These are phyloP conservation scores for Leptogaster cylindrica DNA, from an alignment of 2,888 invertebrate genomes.

Conservation along the genomic window DNA sequence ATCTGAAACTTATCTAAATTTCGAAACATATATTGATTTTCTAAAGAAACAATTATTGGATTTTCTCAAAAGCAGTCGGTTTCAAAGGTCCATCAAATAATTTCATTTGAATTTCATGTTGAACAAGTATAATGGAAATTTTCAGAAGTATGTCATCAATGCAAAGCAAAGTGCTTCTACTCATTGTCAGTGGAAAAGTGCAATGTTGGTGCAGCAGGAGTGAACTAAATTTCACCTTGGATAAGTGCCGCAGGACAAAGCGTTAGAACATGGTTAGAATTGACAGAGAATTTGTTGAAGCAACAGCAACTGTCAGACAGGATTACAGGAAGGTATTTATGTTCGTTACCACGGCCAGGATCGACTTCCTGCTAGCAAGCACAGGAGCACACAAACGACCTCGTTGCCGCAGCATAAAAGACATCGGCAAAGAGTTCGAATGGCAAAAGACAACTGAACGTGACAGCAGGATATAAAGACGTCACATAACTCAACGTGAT, in stretches of 20 bases:
- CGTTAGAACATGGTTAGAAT: constrained; percentile 10
- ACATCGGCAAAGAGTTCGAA: constrained; percentile 20
- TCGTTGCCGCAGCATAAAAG: background rate
- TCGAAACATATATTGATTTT: background rate
- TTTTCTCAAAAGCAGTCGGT: background rate
- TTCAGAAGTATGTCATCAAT: background rate
- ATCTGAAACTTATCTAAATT: too few relatives aligned
- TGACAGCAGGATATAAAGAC: constrained; percentile 59
- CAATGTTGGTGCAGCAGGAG: constrained; percentile 16
- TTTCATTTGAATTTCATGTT: too few relatives aligned
- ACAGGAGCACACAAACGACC: background rate
- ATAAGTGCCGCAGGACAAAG: background rate
- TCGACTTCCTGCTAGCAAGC: background rate
- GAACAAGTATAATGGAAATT: background rate
- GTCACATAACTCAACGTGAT: constrained; percentile 62
- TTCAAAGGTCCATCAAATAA: too few relatives aligned
- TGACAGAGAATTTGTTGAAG: background rate
- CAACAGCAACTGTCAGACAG: background rate
- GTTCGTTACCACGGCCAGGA: background rate
- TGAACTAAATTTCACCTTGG: constrained; percentile 8
- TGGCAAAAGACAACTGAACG: constrained; percentile 56
- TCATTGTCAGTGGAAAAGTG: background rate
- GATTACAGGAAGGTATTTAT: background rate
- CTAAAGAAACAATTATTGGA: background rate
- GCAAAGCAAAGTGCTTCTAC: background rate